A percentile compares a stretch with the other conserved stretches of the same genome.
phyloP scores from a whole-genome alignment of 2,113 vertebrate genomes.

The Larimichthys crocea region DNA sequence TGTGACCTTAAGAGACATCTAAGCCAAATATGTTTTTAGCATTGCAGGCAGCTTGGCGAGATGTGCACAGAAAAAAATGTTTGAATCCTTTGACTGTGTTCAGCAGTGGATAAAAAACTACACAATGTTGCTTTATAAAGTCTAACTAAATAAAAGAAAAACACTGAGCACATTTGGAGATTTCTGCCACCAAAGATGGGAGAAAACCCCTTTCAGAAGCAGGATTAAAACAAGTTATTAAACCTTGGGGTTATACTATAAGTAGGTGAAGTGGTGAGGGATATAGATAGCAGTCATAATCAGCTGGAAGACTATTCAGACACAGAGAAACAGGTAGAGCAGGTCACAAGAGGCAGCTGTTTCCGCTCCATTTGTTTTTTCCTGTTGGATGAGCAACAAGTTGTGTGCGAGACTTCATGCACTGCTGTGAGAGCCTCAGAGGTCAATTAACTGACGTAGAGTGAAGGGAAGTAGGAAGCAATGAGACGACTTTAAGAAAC shows the following conservation, averaged over 20 bases:
- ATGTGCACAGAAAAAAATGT: not conserved
- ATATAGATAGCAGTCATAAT: not conserved
- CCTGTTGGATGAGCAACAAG: slow-evolving; percentile 63
- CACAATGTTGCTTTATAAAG: not conserved
- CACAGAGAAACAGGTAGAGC: slow-evolving; percentile 48
- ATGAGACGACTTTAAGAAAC: slow-evolving; percentile 29
- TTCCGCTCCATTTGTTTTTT: slow-evolving; percentile 70
- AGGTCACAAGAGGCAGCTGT: slow-evolving; percentile 36
- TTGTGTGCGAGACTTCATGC: slow-evolving; percentile 27
- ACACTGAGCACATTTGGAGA: not conserved
- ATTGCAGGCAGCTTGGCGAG: not conserved
- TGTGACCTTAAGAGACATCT: not conserved
- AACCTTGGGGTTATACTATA: too few species aligned
- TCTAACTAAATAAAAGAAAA: not conserved
- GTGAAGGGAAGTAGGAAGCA: slow-evolving; percentile 51
- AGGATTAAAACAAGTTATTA: not conserved
- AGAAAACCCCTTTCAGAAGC: not conserved
- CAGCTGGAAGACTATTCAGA: not conserved
- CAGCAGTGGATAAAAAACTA: not conserved
- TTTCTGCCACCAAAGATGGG: not conserved
- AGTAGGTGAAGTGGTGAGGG: not conserved
- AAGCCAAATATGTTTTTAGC: not conserved
- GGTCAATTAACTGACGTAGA: slow-evolving; percentile 62
- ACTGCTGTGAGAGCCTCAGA: slow-evolving; percentile 20
- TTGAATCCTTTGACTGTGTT: not conserved